Base-by-base conservation (phyloP, 2,113 vertebrate species). In the Callospermophilus lateralis region DNA sequence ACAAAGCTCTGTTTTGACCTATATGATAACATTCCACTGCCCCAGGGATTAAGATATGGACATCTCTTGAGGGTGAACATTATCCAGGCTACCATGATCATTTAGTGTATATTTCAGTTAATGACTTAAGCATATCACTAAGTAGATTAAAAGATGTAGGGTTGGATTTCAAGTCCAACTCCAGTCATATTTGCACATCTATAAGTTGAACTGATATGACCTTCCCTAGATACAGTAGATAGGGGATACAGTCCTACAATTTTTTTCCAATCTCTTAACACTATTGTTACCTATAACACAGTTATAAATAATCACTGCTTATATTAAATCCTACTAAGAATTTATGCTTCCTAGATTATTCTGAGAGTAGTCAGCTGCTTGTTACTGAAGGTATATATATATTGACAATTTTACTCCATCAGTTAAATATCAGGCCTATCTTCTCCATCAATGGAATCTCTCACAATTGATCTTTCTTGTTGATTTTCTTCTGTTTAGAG, bases 401-500 rank as follows among this genome's bases (percentile, higher is more conserved):
- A 84, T 34, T 51, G 3, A 81, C 9, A 85, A 32, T 86, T 92
- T 39, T 20, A 77, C 16, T 89, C 42, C 55, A 45, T 48, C 32
- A 78, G 24, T 81, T 88, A 84, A 88, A 96, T 92, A 63, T 68
- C 13, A 89, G 48, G 90, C 65, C 39, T 16, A 51, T 79, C 34
- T 89, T 76, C 51, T 90, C 87, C 91, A 78, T 78, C 65, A 94
- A 51, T 48, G 3, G 24, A 83, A 42, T 72, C 3, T 89, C 67
- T 95, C 32, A 78, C 7, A 85, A 63, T 42, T 51, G 26, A 74
- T 74, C 28, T 91, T 93, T 90, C 19, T 85, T n/a, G 1, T 20
- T 93, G 15, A 74, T 73, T 92, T 95, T 84, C 72, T 84, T 79
- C 86, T 83, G 28, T 83, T 96, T 77, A 78, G 12, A 92, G 34